Evolutionary conservation across 2,797 vertebrate species (phyloP).

Genomic region (Columba guinea): DNA sequence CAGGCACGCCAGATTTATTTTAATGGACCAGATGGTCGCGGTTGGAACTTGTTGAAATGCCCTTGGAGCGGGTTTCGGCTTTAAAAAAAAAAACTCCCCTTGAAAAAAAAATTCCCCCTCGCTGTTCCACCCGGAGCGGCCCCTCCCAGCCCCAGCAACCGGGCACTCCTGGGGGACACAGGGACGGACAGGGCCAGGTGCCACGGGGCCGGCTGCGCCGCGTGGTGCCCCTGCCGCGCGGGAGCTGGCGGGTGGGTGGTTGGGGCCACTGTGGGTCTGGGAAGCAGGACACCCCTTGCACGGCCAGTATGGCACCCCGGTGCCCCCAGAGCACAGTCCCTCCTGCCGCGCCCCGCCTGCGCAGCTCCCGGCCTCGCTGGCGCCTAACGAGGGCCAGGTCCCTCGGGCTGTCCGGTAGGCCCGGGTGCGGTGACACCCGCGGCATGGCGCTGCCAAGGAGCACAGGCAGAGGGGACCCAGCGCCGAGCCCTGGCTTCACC

Average conservation of each 20-base stretch:
- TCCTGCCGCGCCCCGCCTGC: not conserved
- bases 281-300: not conserved
- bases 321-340: not conserved
- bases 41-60: constrained; percentile 68
- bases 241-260: not conserved
- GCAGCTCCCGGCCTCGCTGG: not conserved
- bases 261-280: not conserved
- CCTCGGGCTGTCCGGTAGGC: not conserved
- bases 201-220: not conserved
- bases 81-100: not conserved
- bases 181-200: constrained; percentile 66
- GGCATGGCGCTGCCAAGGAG: not conserved
- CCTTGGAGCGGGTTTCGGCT: constrained; percentile 46
- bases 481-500: not conserved
- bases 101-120: not conserved
- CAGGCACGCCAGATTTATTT: constrained; percentile 60
- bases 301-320: accelerated
- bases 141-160: constrained; percentile 38
- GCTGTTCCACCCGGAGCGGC: not conserved
- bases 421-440: not conserved
- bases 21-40: constrained; percentile 70
- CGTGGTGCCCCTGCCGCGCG: not conserved
- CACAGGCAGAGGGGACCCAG: not conserved
- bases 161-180: not conserved
- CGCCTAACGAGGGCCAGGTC: not conserved